These are phyloP conservation scores for Eulacestoma nigropectus DNA, from an alignment of 2,113 vertebrate species.

Conservation along the genomic window DNA sequence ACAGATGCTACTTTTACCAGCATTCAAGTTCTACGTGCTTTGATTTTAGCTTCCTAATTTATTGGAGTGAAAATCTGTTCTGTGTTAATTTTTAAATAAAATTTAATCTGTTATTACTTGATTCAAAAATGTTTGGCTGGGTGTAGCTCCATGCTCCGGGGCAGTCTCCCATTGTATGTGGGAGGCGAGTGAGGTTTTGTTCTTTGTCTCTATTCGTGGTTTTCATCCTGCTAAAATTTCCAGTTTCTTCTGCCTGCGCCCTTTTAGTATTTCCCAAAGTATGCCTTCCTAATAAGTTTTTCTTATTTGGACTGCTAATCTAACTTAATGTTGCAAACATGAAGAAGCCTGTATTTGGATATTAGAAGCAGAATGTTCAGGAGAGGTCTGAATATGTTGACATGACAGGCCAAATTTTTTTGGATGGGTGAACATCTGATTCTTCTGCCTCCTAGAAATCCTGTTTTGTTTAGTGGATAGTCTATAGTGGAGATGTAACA, in stretches of 20 bases:
- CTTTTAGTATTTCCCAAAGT: not conserved
- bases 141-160: not conserved
- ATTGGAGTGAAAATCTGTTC: conserved; percentile 23
- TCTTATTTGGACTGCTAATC: not conserved
- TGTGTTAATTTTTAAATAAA: conserved; percentile 17
- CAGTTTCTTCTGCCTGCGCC: not conserved
- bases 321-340: not conserved
- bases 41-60: not conserved
- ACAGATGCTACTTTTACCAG: not conserved
- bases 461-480: not conserved
- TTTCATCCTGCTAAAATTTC: not conserved
- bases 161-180: not conserved
- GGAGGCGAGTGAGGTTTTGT: not conserved
- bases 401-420: not conserved
- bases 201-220: not conserved
- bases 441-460: not conserved
- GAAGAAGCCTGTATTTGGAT: not conserved
- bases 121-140: not conserved
- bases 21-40: not conserved
- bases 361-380: not conserved
- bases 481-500: not conserved
- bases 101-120: not conserved
- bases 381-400: not conserved
- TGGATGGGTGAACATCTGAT: not conserved
- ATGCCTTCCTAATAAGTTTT: not conserved